Conservation (phyloP, 1,140 invertebrate genomes). For the Trichomalopsis sarcophagae region DNA sequence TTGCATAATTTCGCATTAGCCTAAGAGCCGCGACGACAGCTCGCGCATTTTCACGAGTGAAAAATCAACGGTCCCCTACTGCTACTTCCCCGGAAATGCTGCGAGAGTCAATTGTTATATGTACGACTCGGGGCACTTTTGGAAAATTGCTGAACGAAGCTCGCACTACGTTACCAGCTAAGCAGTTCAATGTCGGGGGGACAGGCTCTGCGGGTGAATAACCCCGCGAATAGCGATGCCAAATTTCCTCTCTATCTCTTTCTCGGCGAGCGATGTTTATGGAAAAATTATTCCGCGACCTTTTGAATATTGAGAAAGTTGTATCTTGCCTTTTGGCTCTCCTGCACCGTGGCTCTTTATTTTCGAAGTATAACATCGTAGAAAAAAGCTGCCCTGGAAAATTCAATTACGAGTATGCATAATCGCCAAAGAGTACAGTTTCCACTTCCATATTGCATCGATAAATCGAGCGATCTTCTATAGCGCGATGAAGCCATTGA, state of each 20-base stretch:
- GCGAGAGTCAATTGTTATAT: not conserved
- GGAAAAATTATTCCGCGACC: not conserved
- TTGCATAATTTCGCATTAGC: not conserved
- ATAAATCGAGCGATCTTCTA: no score
- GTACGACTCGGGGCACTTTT: not conserved
- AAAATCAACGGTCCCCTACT: not conserved
- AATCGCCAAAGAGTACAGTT: no score
- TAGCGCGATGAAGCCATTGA: no score
- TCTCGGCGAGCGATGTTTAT: not conserved
- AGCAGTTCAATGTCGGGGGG: not conserved
- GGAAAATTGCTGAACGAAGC: constrained; percentile 3
- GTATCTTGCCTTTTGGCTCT: not conserved
- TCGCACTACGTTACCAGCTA: not conserved
- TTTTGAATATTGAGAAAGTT: constrained; percentile 1
- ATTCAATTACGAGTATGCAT: no score
- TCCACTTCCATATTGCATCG: no score
- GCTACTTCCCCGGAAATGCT: not conserved
- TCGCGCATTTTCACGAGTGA: not conserved
- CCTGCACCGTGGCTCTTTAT: not conserved
- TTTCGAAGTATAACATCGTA: no score
- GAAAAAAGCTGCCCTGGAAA: no score
- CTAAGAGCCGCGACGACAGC: not conserved
- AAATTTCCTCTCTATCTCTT: not conserved
- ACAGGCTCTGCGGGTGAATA: not conserved
- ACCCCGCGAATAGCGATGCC: not conserved